A percentile compares a stretch with the other conserved stretches of the same genome.
These are phyloP conservation scores for Pogonomyrmex californicus DNA, from an alignment of 1,140 invertebrate genomes.

Conservation along the genomic window DNA sequence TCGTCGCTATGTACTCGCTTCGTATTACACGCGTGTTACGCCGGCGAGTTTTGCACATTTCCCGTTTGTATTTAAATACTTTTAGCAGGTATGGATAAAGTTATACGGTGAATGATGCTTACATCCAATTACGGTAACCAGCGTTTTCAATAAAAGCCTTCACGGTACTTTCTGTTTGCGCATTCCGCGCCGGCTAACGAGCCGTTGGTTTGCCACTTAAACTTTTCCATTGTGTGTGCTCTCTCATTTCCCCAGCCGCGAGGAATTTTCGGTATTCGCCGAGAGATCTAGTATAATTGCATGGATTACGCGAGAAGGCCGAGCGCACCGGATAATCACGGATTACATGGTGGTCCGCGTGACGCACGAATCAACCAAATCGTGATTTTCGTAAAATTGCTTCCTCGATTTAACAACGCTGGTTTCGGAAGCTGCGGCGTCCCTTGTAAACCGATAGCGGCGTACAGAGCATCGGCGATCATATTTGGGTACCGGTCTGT, in stretches of 20 bases:
- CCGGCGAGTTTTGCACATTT: conserved; percentile 19
- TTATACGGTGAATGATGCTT: conserved; percentile 60
- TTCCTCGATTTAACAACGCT: conserved; percentile 46
- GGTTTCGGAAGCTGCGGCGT: conserved; percentile 9
- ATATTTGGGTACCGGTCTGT: conserved; percentile 36
- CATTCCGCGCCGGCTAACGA: conserved; percentile 57
- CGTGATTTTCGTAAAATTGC: conserved; percentile 51
- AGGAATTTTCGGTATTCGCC: conserved; percentile 63
- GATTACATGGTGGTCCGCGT: conserved; percentile 50
- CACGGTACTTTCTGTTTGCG: conserved; percentile 61
- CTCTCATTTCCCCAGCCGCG: conserved; percentile 59
- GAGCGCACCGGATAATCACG: conserved; percentile 50
- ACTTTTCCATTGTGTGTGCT: conserved; percentile 58
- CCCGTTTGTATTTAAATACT: conserved; percentile 53
- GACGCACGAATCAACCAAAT: conserved; percentile 46
- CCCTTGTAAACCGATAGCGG: conserved; percentile 17
- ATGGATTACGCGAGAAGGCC: conserved; percentile 51
- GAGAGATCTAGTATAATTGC: conserved; percentile 58
- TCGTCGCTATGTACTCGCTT: conserved; percentile 15
- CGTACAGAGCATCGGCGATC: conserved; percentile 15
- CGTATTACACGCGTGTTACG: conserved; percentile 5
- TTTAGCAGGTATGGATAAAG: conserved; percentile 57
- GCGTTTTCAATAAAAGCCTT: conserved; percentile 62
- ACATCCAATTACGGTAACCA: conserved; percentile 64
- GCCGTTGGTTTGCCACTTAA: conserved; percentile 62